These are phyloP conservation scores for Trinectes maculatus DNA, from an alignment of 2,113 vertebrate species.

Conservation along the genomic window DNA sequence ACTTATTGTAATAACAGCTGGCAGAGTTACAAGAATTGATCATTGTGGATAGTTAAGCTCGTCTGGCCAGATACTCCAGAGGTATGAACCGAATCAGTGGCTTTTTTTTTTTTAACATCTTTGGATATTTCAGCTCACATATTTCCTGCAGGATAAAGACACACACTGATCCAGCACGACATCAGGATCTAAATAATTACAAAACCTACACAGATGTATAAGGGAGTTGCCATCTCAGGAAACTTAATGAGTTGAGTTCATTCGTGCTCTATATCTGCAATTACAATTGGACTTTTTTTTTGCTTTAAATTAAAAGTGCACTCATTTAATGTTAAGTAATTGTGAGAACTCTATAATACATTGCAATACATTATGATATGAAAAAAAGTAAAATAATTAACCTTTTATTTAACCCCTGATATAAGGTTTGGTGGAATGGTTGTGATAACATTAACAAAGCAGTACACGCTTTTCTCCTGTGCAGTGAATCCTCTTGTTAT, in stretches of 20 bases:
- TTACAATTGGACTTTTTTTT: too few relatives aligned
- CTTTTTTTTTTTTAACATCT: conserved; percentile 26
- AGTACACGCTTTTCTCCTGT: conserved; percentile 12
- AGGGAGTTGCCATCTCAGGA: conserved; percentile 7
- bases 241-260: too few relatives aligned
- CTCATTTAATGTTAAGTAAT: not conserved
- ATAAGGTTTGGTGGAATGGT: not conserved
- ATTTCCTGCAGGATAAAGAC: conserved; percentile 29
- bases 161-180: conserved; percentile 21
- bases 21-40: conserved; percentile 63
- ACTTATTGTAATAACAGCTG: conserved; percentile 60
- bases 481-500: conserved; percentile 64
- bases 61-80: conserved; percentile 46
- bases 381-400: conserved; percentile 4
- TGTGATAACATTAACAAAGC: conserved; percentile 28
- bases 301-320: too few relatives aligned
- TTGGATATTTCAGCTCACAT: conserved; percentile 6
- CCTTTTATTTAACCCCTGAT: not conserved
- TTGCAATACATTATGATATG: not conserved
- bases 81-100: conserved; percentile 49
- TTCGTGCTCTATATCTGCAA: too few relatives aligned
- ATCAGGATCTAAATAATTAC: not conserved
- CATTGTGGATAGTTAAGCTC: conserved; percentile 46
- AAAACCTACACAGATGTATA: conserved; percentile 1
- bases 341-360: not conserved